Evolutionary conservation across 1,140 invertebrate species (phyloP), one percentile per base, ranked within the genome.

Genomic region (Drosophila subobscura): DNA sequence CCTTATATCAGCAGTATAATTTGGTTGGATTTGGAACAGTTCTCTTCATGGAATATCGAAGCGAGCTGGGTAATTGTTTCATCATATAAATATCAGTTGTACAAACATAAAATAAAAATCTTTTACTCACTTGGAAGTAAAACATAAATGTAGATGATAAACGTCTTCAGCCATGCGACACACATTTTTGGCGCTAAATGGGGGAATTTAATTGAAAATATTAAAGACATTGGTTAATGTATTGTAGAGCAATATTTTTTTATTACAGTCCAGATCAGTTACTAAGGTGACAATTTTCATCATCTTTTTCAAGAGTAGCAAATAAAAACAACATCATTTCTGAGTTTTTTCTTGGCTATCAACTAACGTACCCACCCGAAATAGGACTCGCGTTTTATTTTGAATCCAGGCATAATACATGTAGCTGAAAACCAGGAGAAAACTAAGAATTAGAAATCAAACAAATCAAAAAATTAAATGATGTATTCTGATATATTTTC

Each of bases 41-140:
- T 89, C 50, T 89, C 81, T 86, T 86, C 85, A 86, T 46, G 50
- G 50, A 37, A 42, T 5, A 55, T 89, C 85, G 54, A 89, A 89
- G 85, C 80, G 81, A 88, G 84, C 84, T 88, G 84, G 80, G 84
- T 88, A 74, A 73, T 45, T 67, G 71, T 81, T 60, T 84, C 80
- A 80, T 84, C 79, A 84, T 20, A 41, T 8, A 14, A 41, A 10
- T 37, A 25, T 5, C n/a, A 12, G 6, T 23, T 49, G 33, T 37
- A 12, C 7, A 1, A 37, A 3, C 12, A 37, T 37, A 12, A 37
- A 37, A 37, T 3, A 12, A 4, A 37, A 8, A 37, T 20, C 16
- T 20, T 20, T 20, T 37, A 37, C 33, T 37, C 12, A 37, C 29
- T 10, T 33, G 7, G 10, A 33, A 33, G 16, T 1, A 10, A 10